Evolutionary conservation across 2,113 vertebrate species (phyloP).

Genomic region (Istiophorus platypterus): DNA sequence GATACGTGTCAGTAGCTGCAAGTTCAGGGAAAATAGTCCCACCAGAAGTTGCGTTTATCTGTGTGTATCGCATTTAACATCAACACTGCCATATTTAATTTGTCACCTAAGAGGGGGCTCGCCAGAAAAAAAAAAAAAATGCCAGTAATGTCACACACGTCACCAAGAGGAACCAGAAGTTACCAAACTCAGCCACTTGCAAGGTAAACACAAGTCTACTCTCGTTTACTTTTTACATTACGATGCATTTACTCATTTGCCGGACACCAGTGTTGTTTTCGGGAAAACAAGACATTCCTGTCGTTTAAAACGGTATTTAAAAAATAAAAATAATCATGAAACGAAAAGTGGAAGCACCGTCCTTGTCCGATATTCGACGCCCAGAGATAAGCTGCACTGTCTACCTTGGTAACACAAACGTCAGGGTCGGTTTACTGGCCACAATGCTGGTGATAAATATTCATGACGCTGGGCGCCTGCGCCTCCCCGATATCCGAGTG

Average conservation of each 20-base stretch:
- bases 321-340: conserved; percentile 12
- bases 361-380: conserved; percentile 50
- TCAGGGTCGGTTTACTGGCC: conserved; percentile 79
- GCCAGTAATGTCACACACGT: not conserved
- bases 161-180: not conserved
- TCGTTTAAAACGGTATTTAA: conserved; percentile 24
- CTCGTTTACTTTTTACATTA: not conserved
- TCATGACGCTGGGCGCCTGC: conserved; percentile 82
- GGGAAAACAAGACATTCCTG: not conserved
- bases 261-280: not conserved
- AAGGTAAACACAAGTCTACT: not conserved
- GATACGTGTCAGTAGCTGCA: conserved; percentile 39
- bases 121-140: conserved; percentile 1
- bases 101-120: not conserved
- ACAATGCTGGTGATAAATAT: conserved; percentile 87
- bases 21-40: not conserved
- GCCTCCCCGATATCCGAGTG: conserved; percentile 56
- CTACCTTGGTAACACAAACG: conserved; percentile 74
- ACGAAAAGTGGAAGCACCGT: not conserved
- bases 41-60: conserved; percentile 27
- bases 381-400: conserved; percentile 54
- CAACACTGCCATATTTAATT: not conserved
- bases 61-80: conserved; percentile 2
- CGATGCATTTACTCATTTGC: not conserved
- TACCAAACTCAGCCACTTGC: not conserved